phyloP scores from a whole-genome alignment of 1,140 invertebrate species.

The Bombus fervidus region DNA sequence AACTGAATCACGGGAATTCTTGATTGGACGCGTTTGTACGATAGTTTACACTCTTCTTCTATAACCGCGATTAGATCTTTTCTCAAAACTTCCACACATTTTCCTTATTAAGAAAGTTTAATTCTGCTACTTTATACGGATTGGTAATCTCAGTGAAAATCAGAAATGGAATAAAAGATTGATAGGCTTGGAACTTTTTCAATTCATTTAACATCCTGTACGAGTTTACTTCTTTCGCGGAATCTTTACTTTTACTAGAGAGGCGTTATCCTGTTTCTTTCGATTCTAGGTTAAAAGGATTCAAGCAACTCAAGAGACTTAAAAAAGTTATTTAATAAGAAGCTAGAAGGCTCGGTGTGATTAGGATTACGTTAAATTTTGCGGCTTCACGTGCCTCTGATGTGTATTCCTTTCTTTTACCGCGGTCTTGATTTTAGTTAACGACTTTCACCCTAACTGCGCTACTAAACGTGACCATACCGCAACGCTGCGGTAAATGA shows the following conservation, averaged over 20 bases:
- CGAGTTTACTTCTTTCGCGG: too few relatives aligned
- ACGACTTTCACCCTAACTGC: conserved; percentile 42
- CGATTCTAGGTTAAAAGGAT: background rate
- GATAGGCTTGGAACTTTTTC: background rate
- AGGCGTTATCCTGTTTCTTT: background rate
- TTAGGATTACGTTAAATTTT: conserved; percentile 14
- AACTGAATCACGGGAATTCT: conserved; percentile 59
- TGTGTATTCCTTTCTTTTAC: background rate
- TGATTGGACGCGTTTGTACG: conserved; percentile 39
- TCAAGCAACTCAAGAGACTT: too few relatives aligned
- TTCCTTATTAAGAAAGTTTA: background rate
- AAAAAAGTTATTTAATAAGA: conserved; percentile 7
- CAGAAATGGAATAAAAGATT: background rate
- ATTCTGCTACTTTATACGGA: background rate
- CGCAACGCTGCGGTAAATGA: conserved; percentile 71
- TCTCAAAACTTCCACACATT: background rate
- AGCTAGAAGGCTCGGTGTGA: background rate
- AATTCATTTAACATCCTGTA: background rate
- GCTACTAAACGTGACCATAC: conserved; percentile 53
- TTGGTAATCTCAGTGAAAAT: background rate
- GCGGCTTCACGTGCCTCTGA: background rate
- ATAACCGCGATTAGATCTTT: background rate
- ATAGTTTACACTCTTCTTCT: background rate
- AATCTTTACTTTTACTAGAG: too few relatives aligned
- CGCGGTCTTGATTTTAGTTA: conserved; percentile 35